Conservation (phyloP, 92 coral and sea anemone genomes). For the Siderastrea radians region DNA sequence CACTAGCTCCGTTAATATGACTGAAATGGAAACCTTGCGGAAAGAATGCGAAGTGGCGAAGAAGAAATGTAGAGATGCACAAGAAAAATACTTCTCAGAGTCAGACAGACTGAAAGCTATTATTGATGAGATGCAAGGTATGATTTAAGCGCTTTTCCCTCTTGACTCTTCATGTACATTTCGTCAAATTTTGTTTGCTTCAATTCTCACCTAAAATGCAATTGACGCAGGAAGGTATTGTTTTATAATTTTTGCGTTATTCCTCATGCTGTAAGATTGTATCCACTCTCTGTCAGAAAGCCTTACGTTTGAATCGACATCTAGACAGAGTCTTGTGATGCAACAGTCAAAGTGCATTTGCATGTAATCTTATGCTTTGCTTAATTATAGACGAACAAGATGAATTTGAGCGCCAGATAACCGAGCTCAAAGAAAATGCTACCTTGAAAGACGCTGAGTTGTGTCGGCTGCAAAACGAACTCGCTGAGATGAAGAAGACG, state of each 20-base stretch:
- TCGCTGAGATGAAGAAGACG: background rate
- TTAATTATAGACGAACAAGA: conserved; percentile 29
- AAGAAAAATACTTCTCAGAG: conserved; percentile 24
- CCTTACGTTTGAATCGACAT: too few relatives aligned
- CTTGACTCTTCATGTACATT: too few relatives aligned
- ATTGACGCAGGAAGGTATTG: background rate
- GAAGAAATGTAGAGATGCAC: conserved; percentile 8
- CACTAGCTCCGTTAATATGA: background rate
- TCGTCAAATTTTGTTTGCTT: too few relatives aligned
- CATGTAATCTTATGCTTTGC: background rate
- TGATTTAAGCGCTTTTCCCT: background rate
- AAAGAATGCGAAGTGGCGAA: conserved; percentile 32
- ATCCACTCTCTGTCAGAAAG: too few relatives aligned
- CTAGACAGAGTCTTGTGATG: too few relatives aligned
- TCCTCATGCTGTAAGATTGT: too few relatives aligned
- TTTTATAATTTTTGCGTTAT: too few relatives aligned
- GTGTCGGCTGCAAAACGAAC: background rate
- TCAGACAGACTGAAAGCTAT: conserved; percentile 52
- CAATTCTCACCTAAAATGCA: too few relatives aligned
- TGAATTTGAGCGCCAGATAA: conserved; percentile 5
- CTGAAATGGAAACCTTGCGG: conserved; percentile 17
- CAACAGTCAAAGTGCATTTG: too few relatives aligned
- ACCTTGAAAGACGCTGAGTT: conserved; percentile 10
- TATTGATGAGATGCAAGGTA: conserved; percentile 71
- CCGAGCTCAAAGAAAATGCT: background rate